Base-by-base conservation (phyloP, 1,140 invertebrate genomes). In the Melipona quadrifasciata region DNA sequence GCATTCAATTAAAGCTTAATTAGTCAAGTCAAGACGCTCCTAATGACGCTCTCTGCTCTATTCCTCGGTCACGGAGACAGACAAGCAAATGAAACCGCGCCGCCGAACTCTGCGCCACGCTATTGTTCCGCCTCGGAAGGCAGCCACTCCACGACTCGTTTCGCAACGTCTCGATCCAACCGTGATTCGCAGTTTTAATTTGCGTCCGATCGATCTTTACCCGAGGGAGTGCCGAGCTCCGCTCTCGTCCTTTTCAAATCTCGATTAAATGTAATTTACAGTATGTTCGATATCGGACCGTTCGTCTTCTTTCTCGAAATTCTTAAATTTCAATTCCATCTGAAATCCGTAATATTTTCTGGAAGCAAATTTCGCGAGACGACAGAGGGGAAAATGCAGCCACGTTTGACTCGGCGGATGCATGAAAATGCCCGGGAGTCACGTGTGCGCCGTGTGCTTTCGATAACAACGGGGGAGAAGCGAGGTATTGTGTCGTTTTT, bases 1-100 rank as follows among this genome's bases (percentile, higher is more conserved):
- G 92, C 92, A 92, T 93, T 92, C 91, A 94, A 93, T 94, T 93
- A 93, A 80, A 83, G 76, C 87, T 90, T 94, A 93, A 94, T 93
- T 93, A 92, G 90, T 87, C 87, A 86, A 90, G 88, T 87, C 87
- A 47, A 47, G 89, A 86, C 90, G 39, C 91, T 89, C 91, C 85
- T 86, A 75, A 80, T 24, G 76, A 83, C 68, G 80, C 34, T 21
- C 70, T 39, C 65, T 24, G 53, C 57, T 55, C 83, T 61, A 61
- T 79, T 82, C 74, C 82, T 86, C 27, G 47, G 64, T 67, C 55
- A 61, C 71, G 75, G 70, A 64, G 64, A 72, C 79, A 71, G 76
- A 71, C 58, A 39, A 47, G 21, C 17, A 47, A 67, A 81, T 47
- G 68, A 77, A 73, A 53, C 31, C 47, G 68, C 21, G 65, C 34